phyloP scores from a whole-genome alignment of 2,888 invertebrate species.

The Philaethria dido region DNA sequence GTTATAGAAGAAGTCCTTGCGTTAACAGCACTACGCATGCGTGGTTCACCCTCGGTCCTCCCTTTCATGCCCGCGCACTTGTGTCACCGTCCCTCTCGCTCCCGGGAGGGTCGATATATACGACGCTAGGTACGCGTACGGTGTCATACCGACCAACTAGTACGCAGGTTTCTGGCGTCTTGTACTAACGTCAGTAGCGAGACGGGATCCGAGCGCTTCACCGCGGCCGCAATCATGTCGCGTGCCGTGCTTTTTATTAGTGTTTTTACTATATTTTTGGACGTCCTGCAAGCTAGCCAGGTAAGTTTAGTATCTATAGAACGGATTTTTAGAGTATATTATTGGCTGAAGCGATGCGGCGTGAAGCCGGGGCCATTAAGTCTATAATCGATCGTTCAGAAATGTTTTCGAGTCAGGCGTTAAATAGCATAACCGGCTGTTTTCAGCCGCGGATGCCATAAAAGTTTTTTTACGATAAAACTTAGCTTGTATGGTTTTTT shows the following conservation, averaged over 20 bases:
- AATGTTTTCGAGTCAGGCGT: conserved; percentile 77
- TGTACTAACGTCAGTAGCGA: conserved; percentile 68
- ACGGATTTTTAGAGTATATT: conserved; percentile 45
- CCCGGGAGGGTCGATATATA: conserved; percentile 82
- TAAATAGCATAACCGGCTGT: conserved; percentile 68
- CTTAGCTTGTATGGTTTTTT: conserved; percentile 53
- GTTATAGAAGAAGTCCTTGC: conserved; percentile 59
- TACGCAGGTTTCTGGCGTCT: conserved; percentile 80
- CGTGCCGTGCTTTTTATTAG: conserved; percentile 85
- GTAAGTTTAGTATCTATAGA: conserved; percentile 64
- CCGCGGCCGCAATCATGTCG: conserved; percentile 84
- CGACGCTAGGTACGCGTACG: conserved; percentile 79
- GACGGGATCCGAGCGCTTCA: conserved; percentile 62
- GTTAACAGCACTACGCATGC: conserved; percentile 75
- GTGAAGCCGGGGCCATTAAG: conserved; percentile 56
- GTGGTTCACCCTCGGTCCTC: conserved; percentile 68
- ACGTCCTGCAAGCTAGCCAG: conserved; percentile 83
- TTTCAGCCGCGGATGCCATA: conserved; percentile 68
- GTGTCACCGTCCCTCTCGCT: conserved; percentile 59
- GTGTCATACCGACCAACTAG: conserved; percentile 70
- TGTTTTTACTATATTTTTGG: conserved; percentile 84
- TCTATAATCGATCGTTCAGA: conserved; percentile 79
- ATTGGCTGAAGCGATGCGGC: conserved; percentile 43
- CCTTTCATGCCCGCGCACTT: conserved; percentile 51
- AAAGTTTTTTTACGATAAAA: conserved; percentile 61